Evolutionary conservation across 2,113 vertebrate species (phyloP), one percentile per base, ranked within the genome.

Genomic region (Prietella phreatophila): DNA sequence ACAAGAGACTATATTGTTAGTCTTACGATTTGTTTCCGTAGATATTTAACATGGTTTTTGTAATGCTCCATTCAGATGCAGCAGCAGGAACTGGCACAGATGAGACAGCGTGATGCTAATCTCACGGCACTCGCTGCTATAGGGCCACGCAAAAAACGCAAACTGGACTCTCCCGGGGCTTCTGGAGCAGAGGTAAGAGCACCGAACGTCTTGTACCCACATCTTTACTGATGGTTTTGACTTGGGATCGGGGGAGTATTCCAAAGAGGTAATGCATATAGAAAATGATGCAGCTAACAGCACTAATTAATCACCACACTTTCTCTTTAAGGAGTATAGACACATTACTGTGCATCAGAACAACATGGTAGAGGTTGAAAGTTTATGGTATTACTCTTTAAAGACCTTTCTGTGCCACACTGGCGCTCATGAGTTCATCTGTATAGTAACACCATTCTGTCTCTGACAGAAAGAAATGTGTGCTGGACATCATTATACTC

Each of bases 21-120:
- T 20, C n/a, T 1, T 50, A 7, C 7, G 4, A 75, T 33, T 5
- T 83, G 8, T 42, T 75, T 9, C 14, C 58, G 1, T 42, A 63
- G 0, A 27, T 55, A 76, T 13, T 86, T 3, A 84, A 7, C 5
- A 3, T 84, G 14, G 1, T 76, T 42, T 87, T 86, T 84, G 33
- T 33, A 27, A 60, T 75, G 55, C 67, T 61, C 79, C 13, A 17
- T 87, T 47, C 85, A 96, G 96, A 96, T 96, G 95, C 96, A 97
- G 90, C 95, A 96, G 82, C 94, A 96, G 89, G 96, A 97, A 89
- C 92, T 95, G 76, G 96, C 95, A 42, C 94, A 95, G 92, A 95
- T 95, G 92, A 96, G 95, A 91, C 95, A 96, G 92, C 95, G 95
- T 67, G 95, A 96, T 22, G 96, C 96, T 90, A 96, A 96, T 86